Base-by-base conservation (phyloP, 2,113 vertebrate species). In the Hippoglossus stenolepis region DNA sequence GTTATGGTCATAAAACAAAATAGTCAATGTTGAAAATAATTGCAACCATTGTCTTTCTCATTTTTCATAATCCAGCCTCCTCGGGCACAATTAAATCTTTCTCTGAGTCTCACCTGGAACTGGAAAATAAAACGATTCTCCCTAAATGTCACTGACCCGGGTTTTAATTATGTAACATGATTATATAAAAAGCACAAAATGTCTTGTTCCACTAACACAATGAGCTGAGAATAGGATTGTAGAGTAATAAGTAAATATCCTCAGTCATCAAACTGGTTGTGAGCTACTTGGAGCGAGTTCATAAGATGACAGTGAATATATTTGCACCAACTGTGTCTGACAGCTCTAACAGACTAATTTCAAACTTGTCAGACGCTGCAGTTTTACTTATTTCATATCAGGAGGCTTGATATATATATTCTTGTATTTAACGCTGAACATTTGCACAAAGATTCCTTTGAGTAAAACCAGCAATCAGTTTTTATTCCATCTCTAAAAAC, bases 111-210 rank as follows among this genome's bases (percentile, higher is more conserved):
- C 40, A 43, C 10, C 40, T 43, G 40, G 11, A 43, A 13, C 10
- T 13, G 3, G 40, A 43, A 11, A 43, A 43, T 43, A 13, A 43
- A 43, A 43, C 12, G 11, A 14, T 23, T 65, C 66, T 64, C 21
- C 38, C 65, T 57, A 31, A 58, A 49, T 70, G 65, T 51, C 14
- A 65, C 43, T 60, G 65, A 54, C 61, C 79, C 31, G 8, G 31
- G 31, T 70, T 65, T 65, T 71, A 75, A 82, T 82, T 56, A 66
- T 65, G 23, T 15, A 5, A 62, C 54, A 35, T 14, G 14, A 60
- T 47, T 45, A 15, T 53, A 35, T 5, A 11, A 5, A 11, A 7
- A 24, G 60, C 53, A 24, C 15, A 60, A 20, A 6, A 28, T 51
- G 53, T 69, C 51, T 23, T 21, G 58, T 69, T 49, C 3, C 26